Base-by-base conservation (phyloP, 64 coral and sea anemone genomes). In the Stylophora pistillata region DNA sequence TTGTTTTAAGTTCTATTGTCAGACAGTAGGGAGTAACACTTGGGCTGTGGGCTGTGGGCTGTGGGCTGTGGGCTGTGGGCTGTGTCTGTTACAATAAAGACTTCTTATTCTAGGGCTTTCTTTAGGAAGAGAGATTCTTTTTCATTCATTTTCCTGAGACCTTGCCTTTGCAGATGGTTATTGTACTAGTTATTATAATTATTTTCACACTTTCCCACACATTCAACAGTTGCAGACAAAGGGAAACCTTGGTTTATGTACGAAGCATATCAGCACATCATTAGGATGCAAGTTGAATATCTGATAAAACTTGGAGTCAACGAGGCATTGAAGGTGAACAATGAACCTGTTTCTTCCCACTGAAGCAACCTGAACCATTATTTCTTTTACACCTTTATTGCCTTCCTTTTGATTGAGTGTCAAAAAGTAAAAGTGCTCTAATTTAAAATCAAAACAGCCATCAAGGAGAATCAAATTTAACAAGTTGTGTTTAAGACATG, bases 211-310 rank as follows among this genome's bases (percentile, higher is more conserved):
- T 63, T 5, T 32, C 17, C n/a, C n/a, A 17, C 9, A 77, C 17
- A n/a, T 68, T 72, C 20, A 66, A 73, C 71, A 88, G 86, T 80
- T 74, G 59, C 69, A 30, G 91, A 88, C n/a, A 93, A 88, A 53
- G 94, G 94, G 5, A 95, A 95, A 74, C 72, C 78, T 10, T 95
- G 94, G 94, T 91, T 92, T 73, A 92, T 74, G 64, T 92, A 77
- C 66, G 94, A 95, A 73, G 94, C 89, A 13, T 95, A 77, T 59
- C 94, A 95, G 58, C 17, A 72, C 30, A 54, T 95, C 30, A 55
- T 95, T 13, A 95, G 92, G 63, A 86, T 77, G 52, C 94, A 95
- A 78, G 77, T 95, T 37, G 94, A 95, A 56, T 87, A 82, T 72
- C 79, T 95, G 20, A 79, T 91, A 17, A 71, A 66, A 73, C 60